A percentile compares a stretch with the other conserved stretches of the same genome.
These are phyloP conservation scores for Smithornis capensis DNA, from an alignment of 2,113 vertebrate species.

Conservation along the genomic window DNA sequence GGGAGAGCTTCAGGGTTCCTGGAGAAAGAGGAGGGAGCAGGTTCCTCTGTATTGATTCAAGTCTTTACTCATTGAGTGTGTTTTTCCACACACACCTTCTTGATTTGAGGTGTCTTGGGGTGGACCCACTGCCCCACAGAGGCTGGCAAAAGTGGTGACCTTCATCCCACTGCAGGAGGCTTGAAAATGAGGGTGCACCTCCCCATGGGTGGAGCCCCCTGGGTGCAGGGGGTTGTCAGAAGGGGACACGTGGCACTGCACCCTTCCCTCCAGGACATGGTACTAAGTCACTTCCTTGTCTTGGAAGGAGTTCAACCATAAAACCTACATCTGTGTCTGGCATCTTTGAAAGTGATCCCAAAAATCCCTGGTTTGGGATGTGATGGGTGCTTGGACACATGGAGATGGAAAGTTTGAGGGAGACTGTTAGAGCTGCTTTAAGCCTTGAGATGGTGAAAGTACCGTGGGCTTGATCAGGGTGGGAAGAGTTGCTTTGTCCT, in stretches of 20 bases:
- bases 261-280: fast-evolving
- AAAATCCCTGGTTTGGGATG: neutral
- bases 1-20: neutral
- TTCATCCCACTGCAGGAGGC: neutral
- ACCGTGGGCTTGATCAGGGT: fast-evolving
- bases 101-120: fast-evolving
- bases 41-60: neutral
- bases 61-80: neutral
- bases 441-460: neutral
- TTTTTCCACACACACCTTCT: neutral
- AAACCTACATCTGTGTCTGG: fast-evolving
- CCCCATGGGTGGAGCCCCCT: fast-evolving
- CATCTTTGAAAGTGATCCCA: neutral
- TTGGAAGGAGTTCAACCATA: neutral
- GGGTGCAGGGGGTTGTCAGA: fast-evolving
- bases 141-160: neutral
- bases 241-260: fast-evolving
- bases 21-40: neutral
- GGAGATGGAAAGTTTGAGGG: neutral
- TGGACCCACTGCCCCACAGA: fast-evolving
- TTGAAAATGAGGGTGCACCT: neutral
- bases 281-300: neutral
- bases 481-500: neutral
- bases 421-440: neutral
- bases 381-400: fast-evolving